Evolutionary conservation across 2,888 invertebrate species (phyloP).

Genomic region (Brachyopa scutellaris): DNA sequence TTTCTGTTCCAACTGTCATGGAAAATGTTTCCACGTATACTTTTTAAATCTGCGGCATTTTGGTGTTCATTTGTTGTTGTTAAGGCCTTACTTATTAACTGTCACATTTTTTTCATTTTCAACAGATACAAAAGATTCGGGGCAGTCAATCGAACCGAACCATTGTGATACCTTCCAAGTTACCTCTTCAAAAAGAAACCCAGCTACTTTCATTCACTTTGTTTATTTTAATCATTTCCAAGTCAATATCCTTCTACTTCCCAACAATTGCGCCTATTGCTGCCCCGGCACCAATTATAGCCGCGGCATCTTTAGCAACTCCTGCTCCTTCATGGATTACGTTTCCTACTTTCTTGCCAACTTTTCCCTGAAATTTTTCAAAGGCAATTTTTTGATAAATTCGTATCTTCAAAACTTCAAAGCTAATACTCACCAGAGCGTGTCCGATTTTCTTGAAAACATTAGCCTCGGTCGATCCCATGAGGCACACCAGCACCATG

Average conservation of each 20-base stretch:
- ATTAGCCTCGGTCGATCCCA: slow-evolving; percentile 46
- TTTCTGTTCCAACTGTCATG: too few relatives aligned
- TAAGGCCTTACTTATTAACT: too few relatives aligned
- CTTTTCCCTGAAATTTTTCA: slow-evolving; percentile 20
- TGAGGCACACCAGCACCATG: slow-evolving; percentile 37
- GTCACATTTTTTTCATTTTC: too few relatives aligned
- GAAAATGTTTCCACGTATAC: too few relatives aligned
- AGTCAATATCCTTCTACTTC: slow-evolving; percentile 2
- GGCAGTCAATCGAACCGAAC: too few relatives aligned
- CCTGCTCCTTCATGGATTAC: slow-evolving; percentile 38
- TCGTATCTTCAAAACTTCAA: too few relatives aligned
- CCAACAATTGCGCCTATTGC: slow-evolving; percentile 59
- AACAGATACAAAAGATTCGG: too few relatives aligned
- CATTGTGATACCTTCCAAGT: too few relatives aligned
- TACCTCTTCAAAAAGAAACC: too few relatives aligned
- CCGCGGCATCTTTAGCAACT: slow-evolving; percentile 57
- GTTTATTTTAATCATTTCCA: slow-evolving; percentile 3
- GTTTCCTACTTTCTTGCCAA: slow-evolving; percentile 39
- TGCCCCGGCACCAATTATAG: slow-evolving; percentile 47
- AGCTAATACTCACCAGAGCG: slow-evolving; percentile 38
- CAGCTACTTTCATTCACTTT: too few relatives aligned
- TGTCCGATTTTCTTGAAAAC: slow-evolving; percentile 51
- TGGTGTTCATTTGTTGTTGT: too few relatives aligned
- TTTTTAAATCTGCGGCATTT: too few relatives aligned
- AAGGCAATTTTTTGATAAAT: background rate